Base-by-base conservation (phyloP, 2,797 vertebrate species). In the Ctenopoma multispine region DNA sequence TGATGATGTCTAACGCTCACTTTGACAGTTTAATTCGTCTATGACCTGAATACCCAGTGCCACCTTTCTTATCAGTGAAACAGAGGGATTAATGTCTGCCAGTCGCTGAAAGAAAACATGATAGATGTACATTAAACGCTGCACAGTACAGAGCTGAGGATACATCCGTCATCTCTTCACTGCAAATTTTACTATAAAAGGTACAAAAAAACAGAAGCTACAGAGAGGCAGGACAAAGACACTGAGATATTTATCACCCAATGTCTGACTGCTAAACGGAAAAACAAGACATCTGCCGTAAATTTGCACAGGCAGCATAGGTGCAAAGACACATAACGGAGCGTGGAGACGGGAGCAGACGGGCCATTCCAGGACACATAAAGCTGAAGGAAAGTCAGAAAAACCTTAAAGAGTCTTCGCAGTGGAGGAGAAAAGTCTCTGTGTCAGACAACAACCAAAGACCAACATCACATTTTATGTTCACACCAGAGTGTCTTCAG, bases 211-310 rank as follows among this genome's bases (percentile, higher is more conserved):
- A 20, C 4, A 31, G 24, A 47, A 27, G 49, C 36, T 8, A 4
- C 48, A 15, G 50, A 27, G 49, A 74, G 20, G 14, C 11, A 7
- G 64, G 54, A 59, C 63, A 7, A 12, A 47, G 53, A 44, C 61
- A 63, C 29, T 43, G 46, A 63, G 23, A 60, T 65, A 72, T 83
- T 34, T 0, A 79, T 87, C 78, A 77, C 18, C 66, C 1, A 0
- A 44, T 53, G 47, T 14, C 56, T 46, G 56, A 46, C 65, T 10
- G 62, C 56, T 17, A 31, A 66, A 24, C 48, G 17, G 62, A 72
- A 57, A 66, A 70, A 81, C 54, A 77, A 78, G 81, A 78, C 81
- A 31, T 56, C 47, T 14, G 64, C 73, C 27, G 24, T 85, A 75
- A 80, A 77, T 73, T 53, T 0, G 20, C 61, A 65, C 63, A 31